These are phyloP conservation scores for Ashinkailepas kermadecensis DNA, from an alignment of 2,888 invertebrate species.

Conservation along the genomic window DNA sequence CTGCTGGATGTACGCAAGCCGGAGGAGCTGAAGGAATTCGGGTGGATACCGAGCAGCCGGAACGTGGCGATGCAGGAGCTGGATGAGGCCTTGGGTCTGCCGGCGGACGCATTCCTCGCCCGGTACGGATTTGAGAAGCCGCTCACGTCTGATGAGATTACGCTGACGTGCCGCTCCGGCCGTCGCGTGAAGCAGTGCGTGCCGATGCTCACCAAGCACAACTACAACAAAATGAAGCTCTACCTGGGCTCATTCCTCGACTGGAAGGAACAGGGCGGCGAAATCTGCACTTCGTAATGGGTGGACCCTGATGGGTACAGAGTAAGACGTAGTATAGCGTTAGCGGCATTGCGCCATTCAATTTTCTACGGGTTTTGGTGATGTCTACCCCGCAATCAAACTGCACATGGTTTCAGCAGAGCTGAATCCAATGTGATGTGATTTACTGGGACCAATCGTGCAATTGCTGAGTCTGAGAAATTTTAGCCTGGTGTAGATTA, in stretches of 20 bases:
- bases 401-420: too few species aligned
- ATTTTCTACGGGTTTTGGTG: too few species aligned
- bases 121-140: constrained; percentile 37
- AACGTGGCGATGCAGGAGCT: constrained; percentile 33
- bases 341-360: too few species aligned
- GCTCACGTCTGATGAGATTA: constrained; percentile 29
- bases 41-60: constrained; percentile 28
- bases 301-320: too few species aligned
- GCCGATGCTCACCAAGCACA: constrained; percentile 33
- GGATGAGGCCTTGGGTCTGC: constrained; percentile 34
- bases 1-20: constrained; percentile 29
- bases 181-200: constrained; percentile 31
- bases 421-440: too few species aligned
- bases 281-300: neutral
- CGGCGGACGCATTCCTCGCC: constrained; percentile 34
- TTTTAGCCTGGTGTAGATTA: too few species aligned
- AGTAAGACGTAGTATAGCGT: too few species aligned
- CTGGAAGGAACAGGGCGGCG: constrained; percentile 21
- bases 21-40: constrained; percentile 29
- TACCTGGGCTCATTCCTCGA: constrained; percentile 25
- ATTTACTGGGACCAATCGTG: too few species aligned
- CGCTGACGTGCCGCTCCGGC: constrained; percentile 37
- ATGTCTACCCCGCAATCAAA: too few species aligned
- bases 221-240: constrained; percentile 29
- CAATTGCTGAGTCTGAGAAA: too few species aligned